Conservation (phyloP, 2,797 vertebrate species). For the Podarcis lilfordi region DNA sequence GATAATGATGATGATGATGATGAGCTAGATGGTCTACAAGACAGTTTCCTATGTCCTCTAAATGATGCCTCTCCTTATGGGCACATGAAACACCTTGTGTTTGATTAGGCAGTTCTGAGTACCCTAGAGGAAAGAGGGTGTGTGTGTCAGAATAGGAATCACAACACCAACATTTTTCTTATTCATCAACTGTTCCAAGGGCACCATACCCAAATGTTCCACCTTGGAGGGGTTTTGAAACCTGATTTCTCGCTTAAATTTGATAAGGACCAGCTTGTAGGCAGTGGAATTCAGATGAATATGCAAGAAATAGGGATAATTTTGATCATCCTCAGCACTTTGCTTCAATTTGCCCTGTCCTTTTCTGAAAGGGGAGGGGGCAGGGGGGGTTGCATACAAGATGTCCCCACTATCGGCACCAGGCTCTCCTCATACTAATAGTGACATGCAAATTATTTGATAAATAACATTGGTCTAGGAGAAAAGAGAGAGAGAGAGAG, state of each 20-base stretch:
- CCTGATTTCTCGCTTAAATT: not conserved
- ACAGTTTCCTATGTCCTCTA: not conserved
- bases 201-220: too few relatives aligned
- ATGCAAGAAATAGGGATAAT: not conserved
- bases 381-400: slow-evolving; percentile 25
- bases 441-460: slow-evolving; percentile 82
- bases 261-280: not conserved
- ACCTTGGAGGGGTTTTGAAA: not conserved
- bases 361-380: not conserved
- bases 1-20: too few relatives aligned
- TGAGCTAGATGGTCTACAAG: too few relatives aligned
- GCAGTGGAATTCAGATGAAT: not conserved
- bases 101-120: not conserved
- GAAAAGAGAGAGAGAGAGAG: not conserved
- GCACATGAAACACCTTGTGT: not conserved
- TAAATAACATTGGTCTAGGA: slow-evolving; percentile 80
- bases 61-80: not conserved
- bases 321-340: not conserved
- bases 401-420: slow-evolving; percentile 47
- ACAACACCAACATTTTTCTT: not conserved
- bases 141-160: too few relatives aligned
- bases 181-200: too few relatives aligned
- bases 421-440: slow-evolving; percentile 73
- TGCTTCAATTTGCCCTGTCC: not conserved
- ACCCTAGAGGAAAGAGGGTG: not conserved